These are phyloP conservation scores for Leucophora obtusa DNA, from an alignment of 2,888 invertebrate genomes.

Conservation along the genomic window DNA sequence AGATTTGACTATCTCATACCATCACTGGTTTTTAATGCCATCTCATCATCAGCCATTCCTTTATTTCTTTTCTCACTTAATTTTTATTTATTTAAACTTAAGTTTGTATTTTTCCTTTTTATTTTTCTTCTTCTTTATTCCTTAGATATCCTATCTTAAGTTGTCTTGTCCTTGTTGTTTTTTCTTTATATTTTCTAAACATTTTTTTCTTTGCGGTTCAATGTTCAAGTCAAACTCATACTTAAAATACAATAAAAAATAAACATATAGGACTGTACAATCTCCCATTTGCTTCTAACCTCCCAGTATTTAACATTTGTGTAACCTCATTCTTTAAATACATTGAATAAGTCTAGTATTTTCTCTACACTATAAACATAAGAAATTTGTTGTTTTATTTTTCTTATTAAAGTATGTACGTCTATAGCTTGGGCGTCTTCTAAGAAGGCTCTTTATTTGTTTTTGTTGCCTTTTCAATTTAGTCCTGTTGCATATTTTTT, in stretches of 20 bases:
- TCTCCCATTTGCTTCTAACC: background rate
- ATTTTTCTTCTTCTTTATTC: background rate
- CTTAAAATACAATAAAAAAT: background rate
- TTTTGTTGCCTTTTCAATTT: conserved; percentile 41
- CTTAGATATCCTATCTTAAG: conserved; percentile 26
- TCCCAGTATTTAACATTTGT: conserved; percentile 16
- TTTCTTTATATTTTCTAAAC: background rate
- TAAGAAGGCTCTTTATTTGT: conserved; percentile 17
- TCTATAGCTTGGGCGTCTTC: conserved; percentile 52
- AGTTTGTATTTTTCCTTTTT: conserved; percentile 22
- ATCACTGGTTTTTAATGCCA: conserved; percentile 3
- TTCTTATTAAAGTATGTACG: conserved; percentile 28
- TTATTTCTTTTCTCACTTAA: conserved; percentile 35
- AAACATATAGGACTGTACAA: background rate
- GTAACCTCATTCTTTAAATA: conserved; percentile 28
- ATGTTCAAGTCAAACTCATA: conserved; percentile 42
- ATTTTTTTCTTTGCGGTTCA: conserved; percentile 57
- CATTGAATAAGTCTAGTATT: background rate
- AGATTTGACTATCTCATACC: conserved; percentile 35
- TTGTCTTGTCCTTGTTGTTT: conserved; percentile 10
- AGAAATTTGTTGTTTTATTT: conserved; percentile 9
- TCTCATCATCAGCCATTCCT: conserved; percentile 45
- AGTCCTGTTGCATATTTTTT: conserved; percentile 25
- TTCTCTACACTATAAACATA: conserved; percentile 20
- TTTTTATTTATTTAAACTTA: conserved; percentile 60